Conservation (phyloP, 2,113 vertebrate species). For the Scalopus aquaticus region DNA sequence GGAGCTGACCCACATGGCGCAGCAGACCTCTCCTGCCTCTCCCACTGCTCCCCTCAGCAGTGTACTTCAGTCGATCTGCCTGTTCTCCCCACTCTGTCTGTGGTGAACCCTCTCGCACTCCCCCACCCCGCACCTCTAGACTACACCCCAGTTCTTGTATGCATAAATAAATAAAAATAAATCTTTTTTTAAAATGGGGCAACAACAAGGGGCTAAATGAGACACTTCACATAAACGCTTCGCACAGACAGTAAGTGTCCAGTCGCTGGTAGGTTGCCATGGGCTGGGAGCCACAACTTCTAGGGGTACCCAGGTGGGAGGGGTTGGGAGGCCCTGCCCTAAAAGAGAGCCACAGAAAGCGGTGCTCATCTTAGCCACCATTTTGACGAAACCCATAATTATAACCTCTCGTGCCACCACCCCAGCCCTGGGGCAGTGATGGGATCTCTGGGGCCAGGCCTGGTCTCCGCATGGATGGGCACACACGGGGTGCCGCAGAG, state of each 20-base stretch:
- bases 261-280: not conserved
- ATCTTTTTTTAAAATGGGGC: too few species aligned
- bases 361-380: not conserved
- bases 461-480: not conserved
- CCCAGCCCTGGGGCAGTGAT: constrained; percentile 7
- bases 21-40: too few species aligned
- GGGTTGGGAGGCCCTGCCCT: not conserved
- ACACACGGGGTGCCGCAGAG: not conserved
- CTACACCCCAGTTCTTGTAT: too few species aligned
- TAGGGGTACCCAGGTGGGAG: not conserved
- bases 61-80: too few species aligned
- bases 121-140: too few species aligned
- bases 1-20: too few species aligned
- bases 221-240: not conserved
- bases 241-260: not conserved
- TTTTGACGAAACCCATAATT: constrained; percentile 59
- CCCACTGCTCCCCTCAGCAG: too few species aligned
- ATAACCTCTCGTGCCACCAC: constrained; percentile 29
- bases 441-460: constrained; percentile 48
- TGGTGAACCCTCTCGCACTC: too few species aligned
- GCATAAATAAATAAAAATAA: too few species aligned
- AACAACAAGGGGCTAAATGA: not conserved
- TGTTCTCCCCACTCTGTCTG: too few species aligned
- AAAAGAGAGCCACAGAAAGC: not conserved
- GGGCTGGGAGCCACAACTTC: not conserved